These are phyloP conservation scores for Trematomus loennbergii DNA, from an alignment of 2,113 vertebrate genomes.

Conservation along the genomic window DNA sequence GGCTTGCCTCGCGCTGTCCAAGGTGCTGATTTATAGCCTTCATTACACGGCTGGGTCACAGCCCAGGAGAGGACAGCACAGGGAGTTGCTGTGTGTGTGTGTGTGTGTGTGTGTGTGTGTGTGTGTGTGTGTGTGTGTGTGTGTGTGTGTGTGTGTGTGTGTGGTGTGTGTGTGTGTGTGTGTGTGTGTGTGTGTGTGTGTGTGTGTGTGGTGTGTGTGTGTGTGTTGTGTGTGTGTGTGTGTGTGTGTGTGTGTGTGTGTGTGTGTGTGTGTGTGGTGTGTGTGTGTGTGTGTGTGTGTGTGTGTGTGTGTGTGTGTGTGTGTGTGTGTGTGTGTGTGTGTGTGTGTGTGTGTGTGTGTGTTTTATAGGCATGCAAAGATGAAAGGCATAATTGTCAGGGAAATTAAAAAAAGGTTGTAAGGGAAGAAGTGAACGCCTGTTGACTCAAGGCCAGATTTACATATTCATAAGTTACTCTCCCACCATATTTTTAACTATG, in stretches of 20 bases:
- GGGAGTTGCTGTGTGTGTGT: constrained; percentile 27
- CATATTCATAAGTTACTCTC: constrained; percentile 60
- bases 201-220: constrained; percentile 30
- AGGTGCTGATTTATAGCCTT: constrained; percentile 82
- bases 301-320: constrained; percentile 31
- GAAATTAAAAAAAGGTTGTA: constrained; percentile 14
- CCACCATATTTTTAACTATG: constrained; percentile 60
- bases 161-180: constrained; percentile 26
- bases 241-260: constrained; percentile 28
- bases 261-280: constrained; percentile 24
- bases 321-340: constrained; percentile 28
- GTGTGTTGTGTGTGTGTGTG: constrained; percentile 30
- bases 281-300: constrained; percentile 28
- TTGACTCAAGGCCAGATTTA: constrained; percentile 40
- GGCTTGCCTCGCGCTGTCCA: constrained; percentile 69
- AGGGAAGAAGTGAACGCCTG: constrained; percentile 16
- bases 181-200: constrained; percentile 17
- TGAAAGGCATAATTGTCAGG: constrained; percentile 39
- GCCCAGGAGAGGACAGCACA: constrained; percentile 44
- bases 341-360: constrained; percentile 27
- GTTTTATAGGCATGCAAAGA: constrained; percentile 30
- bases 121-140: too few relatives aligned
- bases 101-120: constrained; percentile 19
- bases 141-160: constrained; percentile 26
- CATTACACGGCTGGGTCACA: constrained; percentile 71